phyloP scores from a whole-genome alignment of 2,113 vertebrate species.

The Perccottus glenii region DNA sequence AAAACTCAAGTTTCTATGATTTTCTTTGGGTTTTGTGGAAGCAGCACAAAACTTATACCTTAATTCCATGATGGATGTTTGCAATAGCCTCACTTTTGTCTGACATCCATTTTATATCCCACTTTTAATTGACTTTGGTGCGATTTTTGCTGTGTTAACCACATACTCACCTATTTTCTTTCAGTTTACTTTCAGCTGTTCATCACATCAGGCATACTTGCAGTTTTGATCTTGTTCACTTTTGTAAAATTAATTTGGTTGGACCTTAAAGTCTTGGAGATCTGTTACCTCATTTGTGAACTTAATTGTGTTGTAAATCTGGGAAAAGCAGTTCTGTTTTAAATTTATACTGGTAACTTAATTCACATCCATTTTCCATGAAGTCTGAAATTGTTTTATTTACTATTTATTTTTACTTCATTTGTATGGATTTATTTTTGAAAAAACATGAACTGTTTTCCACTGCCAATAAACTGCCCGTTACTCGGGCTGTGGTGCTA shows the following conservation, averaged over 20 bases:
- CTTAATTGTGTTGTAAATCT: conserved; percentile 2
- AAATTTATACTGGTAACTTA: background rate
- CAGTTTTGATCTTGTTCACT: conserved; percentile 10
- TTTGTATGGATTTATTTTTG: conserved; percentile 52
- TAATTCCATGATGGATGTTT: too few species aligned
- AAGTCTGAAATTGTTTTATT: conserved; percentile 36
- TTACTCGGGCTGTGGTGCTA: conserved; percentile 61
- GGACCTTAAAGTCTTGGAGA: background rate
- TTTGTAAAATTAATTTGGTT: conserved; percentile 8
- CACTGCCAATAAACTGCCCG: conserved; percentile 65
- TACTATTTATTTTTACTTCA: conserved; percentile 47
- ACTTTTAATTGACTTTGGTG: too few species aligned
- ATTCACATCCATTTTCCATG: conserved; percentile 7
- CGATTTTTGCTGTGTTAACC: background rate
- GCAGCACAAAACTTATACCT: too few species aligned
- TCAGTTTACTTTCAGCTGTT: background rate
- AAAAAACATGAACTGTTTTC: conserved; percentile 15
- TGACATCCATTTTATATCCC: background rate
- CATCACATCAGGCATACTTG: background rate
- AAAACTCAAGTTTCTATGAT: too few species aligned
- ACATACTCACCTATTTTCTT: background rate
- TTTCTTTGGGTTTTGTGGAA: too few species aligned
- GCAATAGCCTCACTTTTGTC: too few species aligned
- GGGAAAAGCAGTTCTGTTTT: background rate
- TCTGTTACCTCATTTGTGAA: conserved; percentile 42